Percentiles rank a stretch among this genome's conserved stretches.
Evolutionary conservation across 2,113 vertebrate genomes (phyloP).

Genomic region (Apistogramma diplotaenia): DNA sequence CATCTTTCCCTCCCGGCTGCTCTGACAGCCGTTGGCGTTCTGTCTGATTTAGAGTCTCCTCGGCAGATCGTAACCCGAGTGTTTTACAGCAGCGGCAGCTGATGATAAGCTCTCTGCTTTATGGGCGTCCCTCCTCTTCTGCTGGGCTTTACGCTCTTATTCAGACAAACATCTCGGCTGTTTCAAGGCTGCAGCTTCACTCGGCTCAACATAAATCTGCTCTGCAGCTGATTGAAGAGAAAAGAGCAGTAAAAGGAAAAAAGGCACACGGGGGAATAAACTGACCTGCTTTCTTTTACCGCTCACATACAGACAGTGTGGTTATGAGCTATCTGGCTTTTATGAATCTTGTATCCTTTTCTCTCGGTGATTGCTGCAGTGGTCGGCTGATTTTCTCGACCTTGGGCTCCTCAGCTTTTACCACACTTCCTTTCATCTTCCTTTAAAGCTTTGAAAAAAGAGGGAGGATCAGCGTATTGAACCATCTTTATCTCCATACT

Average conservation of each 20-base stretch:
- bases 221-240: constrained; percentile 22
- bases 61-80: background rate
- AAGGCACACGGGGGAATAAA: background rate
- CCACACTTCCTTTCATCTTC: constrained; percentile 10
- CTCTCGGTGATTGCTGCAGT: background rate
- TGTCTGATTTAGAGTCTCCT: background rate
- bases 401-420: background rate
- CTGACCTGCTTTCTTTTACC: constrained; percentile 1
- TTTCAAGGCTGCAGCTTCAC: constrained; percentile 18
- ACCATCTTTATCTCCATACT: constrained; percentile 16
- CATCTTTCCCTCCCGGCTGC: background rate
- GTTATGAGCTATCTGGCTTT: background rate
- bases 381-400: constrained; percentile 10
- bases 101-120: background rate
- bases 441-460: background rate
- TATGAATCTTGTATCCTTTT: background rate
- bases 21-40: background rate
- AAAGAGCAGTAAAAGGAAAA: constrained; percentile 22
- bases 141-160: background rate
- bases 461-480: background rate
- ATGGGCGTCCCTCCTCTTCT: background rate
- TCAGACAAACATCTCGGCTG: background rate
- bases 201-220: constrained; percentile 24
- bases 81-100: background rate
- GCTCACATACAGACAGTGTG: background rate